phyloP scores from a whole-genome alignment of 2,888 invertebrate genomes.

The Agrypnus murinus region DNA sequence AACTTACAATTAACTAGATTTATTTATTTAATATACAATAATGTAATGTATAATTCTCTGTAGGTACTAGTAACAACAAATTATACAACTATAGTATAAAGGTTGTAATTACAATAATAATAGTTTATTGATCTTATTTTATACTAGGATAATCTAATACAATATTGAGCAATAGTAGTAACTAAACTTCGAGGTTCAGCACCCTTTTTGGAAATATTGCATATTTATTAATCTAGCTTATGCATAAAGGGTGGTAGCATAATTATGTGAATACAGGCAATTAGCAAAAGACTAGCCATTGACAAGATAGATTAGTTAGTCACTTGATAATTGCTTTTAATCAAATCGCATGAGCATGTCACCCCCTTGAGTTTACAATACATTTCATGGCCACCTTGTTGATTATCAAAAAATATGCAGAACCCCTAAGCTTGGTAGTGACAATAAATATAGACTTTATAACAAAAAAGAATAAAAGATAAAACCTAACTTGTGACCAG shows the following conservation, averaged over 20 bases:
- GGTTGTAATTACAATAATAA: too few species aligned
- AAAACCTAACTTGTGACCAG: constrained; percentile 14
- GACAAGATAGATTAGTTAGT: too few species aligned
- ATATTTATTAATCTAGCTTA: too few species aligned
- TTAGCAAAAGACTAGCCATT: too few species aligned
- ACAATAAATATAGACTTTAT: not conserved
- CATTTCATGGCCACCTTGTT: not conserved
- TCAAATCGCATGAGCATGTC: not conserved
- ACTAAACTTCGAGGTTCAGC: too few species aligned
- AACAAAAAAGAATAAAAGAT: not conserved
- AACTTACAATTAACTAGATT: not conserved
- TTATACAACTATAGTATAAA: not conserved
- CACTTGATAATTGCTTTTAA: too few species aligned
- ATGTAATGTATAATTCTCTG: not conserved
- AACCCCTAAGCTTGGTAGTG: not conserved
- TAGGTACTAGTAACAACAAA: not conserved
- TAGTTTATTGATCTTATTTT: too few species aligned
- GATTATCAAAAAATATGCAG: not conserved
- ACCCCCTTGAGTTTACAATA: not conserved
- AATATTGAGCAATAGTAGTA: not conserved
- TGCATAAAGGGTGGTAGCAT: too few species aligned
- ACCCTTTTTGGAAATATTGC: too few species aligned
- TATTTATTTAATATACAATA: not conserved
- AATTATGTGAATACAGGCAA: too few species aligned
- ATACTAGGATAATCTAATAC: too few species aligned